Evolutionary conservation across 2,888 invertebrate species (phyloP), one percentile per base, ranked within the genome.

Genomic region (Nebria salina): DNA sequence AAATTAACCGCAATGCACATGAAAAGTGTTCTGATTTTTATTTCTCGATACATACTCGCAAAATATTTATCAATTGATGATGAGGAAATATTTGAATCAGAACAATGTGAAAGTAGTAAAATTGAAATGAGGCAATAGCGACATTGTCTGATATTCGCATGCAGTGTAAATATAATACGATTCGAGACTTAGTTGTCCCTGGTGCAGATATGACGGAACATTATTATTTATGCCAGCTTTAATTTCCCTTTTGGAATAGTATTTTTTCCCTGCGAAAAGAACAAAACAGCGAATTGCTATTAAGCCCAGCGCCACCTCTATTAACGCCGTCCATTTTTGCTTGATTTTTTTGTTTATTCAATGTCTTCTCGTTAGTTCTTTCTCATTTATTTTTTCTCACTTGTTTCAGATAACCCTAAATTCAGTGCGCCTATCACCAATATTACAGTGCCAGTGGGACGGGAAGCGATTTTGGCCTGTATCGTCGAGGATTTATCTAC

Each of bases 361-460:
- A 54, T 54, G 54, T 54, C 54, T 54, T 54, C 54, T 11, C 54
- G 65, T 13, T 65, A 65, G 9, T 54, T 25, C n/a, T 11, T n/a
- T 68, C 26, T 68, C 54, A 54, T 54, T 54, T 54, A 54, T 54
- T 54, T 54, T 54, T 54, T 54, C 54, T 54, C 54, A 13, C 34
- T 87, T 85, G 86, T 91, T 91, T 82, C 91, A 94, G 93, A 93
- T 89, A 94, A 94, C 89, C 95, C 95, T 13, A 94, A 95, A 85
- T 96, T 96, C 90, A 95, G 93, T 86, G 94, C 93, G 82, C 94
- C 95, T 82, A 96, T 96, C 86, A 90, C 92, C 84, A 96, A 96
- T 89, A 94, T 95, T 85, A 96, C 96, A 9, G 93, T 94, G 25
- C 94, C 96, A 8, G 93, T 96, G 81, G 95, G 96, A 68, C 91